Evolutionary conservation across 1,140 invertebrate species (phyloP).

Genomic region (Drosophila ironensis): DNA sequence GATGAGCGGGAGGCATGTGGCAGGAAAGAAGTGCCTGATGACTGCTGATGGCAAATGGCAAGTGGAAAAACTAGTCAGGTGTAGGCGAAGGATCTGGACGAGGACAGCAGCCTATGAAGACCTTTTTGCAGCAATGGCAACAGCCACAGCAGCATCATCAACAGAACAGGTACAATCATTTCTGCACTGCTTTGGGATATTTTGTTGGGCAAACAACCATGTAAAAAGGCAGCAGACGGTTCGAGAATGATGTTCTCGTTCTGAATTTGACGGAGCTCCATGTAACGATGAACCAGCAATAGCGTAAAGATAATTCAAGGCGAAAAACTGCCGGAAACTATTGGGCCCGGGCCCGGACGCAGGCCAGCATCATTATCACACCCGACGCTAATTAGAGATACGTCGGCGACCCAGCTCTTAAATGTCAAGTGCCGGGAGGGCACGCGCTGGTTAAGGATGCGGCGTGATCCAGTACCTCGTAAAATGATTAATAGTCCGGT

Average conservation of each 20-base stretch:
- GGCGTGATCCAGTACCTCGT: conserved; percentile 17
- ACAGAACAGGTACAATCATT: conserved; percentile 43
- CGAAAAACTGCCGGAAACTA: conserved; percentile 62
- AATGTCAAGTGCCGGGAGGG: conserved; percentile 31
- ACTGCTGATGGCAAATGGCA: conserved; percentile 57
- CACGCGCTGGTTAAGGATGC: conserved; percentile 44
- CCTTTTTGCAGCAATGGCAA: conserved; percentile 21
- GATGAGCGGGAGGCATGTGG: neutral
- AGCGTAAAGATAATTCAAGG: conserved; percentile 25
- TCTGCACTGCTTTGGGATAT: conserved; percentile 66
- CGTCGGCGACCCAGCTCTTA: conserved; percentile 21
- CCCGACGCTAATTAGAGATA: conserved; percentile 62
- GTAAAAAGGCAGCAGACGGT: conserved; percentile 63
- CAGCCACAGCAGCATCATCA: neutral
- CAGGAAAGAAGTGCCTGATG: conserved; percentile 3
- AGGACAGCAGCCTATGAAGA: conserved; percentile 59
- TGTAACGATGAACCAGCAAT: conserved; percentile 1
- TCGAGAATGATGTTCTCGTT: conserved; percentile 19
- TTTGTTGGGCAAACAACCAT: conserved; percentile 64
- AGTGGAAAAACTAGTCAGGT: conserved; percentile 39
- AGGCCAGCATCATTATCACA: conserved; percentile 54
- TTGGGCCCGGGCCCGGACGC: neutral
- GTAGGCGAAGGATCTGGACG: neutral
- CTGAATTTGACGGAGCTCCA: neutral
- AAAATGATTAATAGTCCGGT: no score